Conservation (phyloP, 2,888 invertebrate genomes). For the Endotricha flammealis region DNA sequence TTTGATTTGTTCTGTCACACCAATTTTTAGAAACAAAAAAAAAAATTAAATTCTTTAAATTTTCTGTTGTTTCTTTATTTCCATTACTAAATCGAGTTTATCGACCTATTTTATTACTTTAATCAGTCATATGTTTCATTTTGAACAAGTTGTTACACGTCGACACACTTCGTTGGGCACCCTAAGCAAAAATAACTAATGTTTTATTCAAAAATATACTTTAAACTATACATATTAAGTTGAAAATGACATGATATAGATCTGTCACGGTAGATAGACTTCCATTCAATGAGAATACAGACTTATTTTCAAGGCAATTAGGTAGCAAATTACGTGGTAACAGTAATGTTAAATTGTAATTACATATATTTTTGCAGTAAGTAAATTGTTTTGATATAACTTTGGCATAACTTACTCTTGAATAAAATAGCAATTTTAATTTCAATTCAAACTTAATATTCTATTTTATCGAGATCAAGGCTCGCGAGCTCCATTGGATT, state of each 20-base stretch:
- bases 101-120: constrained; percentile 38
- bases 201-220: constrained; percentile 12
- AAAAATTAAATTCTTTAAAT: no score
- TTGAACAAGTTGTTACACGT: constrained; percentile 42
- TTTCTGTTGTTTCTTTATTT: no score
- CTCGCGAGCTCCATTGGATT: no score
- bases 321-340: constrained; percentile 3
- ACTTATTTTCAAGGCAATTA: constrained; percentile 1
- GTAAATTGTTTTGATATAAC: no score
- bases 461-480: no score
- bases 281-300: constrained; percentile 9
- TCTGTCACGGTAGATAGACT: neutral
- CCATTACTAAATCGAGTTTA: no score
- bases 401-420: no score
- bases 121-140: constrained; percentile 47
- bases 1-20: no score
- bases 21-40: no score
- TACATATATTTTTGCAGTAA: neutral
- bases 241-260: neutral
- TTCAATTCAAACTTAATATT: no score
- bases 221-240: constrained; percentile 13
- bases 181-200: constrained; percentile 35
- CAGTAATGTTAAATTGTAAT: neutral
- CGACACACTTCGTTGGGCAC: constrained; percentile 50
- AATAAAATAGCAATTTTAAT: no score